phyloP scores from a whole-genome alignment of 1,140 invertebrate genomes.

The Ceratina calcarata region DNA sequence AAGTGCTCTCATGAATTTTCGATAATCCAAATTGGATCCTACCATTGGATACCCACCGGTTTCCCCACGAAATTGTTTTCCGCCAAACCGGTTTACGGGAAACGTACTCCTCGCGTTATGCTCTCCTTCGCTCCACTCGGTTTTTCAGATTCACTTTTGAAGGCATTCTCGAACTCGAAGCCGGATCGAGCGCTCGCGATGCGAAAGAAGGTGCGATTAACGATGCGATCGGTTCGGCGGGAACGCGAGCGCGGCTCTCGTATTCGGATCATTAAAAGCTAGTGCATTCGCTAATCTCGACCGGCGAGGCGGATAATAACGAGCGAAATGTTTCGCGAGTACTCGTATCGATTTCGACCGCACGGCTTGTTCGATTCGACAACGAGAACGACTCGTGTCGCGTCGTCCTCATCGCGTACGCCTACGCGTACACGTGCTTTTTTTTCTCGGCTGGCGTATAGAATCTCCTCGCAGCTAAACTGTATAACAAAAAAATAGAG shows the following conservation, averaged over 20 bases:
- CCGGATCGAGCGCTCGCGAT: no score
- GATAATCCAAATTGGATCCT: constrained; percentile 77
- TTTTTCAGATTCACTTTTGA: no score
- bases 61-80: constrained; percentile 51
- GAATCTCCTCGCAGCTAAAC: no score
- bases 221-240: constrained; percentile 32
- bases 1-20: constrained; percentile 75
- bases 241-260: constrained; percentile 11
- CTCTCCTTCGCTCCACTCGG: no score
- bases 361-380: neutral
- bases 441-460: no score
- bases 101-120: neutral
- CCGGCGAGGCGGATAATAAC: constrained; percentile 36
- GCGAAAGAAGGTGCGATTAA: constrained; percentile 41
- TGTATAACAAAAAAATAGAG: no score
- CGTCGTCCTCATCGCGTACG: neutral
- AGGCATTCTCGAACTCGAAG: no score
- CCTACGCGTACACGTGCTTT: neutral
- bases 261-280: constrained; percentile 58
- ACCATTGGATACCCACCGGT: constrained; percentile 58
- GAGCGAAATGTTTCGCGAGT: constrained; percentile 56
- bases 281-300: constrained; percentile 56
- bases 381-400: neutral
- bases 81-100: constrained; percentile 39
- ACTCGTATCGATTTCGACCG: constrained; percentile 49